Evolutionary conservation across 2,888 invertebrate genomes (phyloP).

Genomic region (Dione vanillae): DNA sequence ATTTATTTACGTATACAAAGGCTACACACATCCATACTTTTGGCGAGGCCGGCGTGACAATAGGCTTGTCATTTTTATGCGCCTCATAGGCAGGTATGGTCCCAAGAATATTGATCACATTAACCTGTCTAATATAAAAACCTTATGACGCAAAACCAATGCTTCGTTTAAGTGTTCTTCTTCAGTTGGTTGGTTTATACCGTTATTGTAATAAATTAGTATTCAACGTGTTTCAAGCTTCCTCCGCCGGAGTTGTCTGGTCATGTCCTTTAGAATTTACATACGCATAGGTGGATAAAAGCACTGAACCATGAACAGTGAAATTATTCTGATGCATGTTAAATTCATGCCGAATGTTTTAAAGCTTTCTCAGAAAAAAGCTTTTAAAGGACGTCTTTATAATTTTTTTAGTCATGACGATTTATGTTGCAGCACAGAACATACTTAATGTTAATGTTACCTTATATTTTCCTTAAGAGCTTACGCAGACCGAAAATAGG

Average conservation of each 20-base stretch:
- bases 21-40: constrained; percentile 59
- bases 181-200: constrained; percentile 59
- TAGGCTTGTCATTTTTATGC: constrained; percentile 69
- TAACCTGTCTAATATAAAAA: constrained; percentile 55
- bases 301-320: constrained; percentile 22
- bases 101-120: constrained; percentile 71
- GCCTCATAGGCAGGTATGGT: constrained; percentile 56
- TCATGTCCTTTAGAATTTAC: constrained; percentile 65
- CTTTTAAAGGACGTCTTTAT: background rate
- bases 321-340: constrained; percentile 15
- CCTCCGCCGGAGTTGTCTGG: constrained; percentile 66
- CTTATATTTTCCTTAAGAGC: background rate
- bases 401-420: background rate
- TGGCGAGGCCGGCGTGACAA: constrained; percentile 71
- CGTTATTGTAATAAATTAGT: constrained; percentile 69
- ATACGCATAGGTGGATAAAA: constrained; percentile 52
- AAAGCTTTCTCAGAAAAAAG: constrained; percentile 8
- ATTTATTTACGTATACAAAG: constrained; percentile 58
- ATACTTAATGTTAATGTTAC: constrained; percentile 2
- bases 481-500: background rate
- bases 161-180: constrained; percentile 49
- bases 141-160: constrained; percentile 46
- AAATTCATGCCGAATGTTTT: background rate
- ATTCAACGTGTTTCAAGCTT: constrained; percentile 67
- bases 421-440: background rate